Base-by-base conservation (phyloP, 2,113 vertebrate genomes). In the Scolopax mira region DNA sequence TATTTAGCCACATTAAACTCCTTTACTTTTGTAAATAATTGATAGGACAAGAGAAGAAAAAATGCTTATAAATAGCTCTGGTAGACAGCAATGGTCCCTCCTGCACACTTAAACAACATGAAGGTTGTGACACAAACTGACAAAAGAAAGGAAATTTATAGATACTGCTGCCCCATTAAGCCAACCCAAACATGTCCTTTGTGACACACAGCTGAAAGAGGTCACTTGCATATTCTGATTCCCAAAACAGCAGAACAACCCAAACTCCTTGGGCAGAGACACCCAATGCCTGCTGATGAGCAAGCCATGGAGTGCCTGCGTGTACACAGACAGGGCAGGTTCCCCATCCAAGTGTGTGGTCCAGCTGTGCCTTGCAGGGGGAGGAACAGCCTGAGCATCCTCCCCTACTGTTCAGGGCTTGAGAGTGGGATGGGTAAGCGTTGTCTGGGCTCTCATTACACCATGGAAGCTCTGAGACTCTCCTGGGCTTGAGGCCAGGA, bases 61-160 rank as follows among this genome's bases (percentile, higher is more conserved):
- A 95, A 48, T 24, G 35, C 52, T 88, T 89, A 79, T 1, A 5
- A 58, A 90, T 49, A 33, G 73, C 52, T 89, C 75, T 82, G 62
- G 69, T 90, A 83, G 88, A 84, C 77, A 78, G 49, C 69, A 85
- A 42, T 18, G 78, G 37, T 93, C 74, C 67, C 42, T 70, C 67
- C 89, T 3, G 3, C 54, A 54, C 39, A 35, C 70, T 94, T 79
- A 83, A 93, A 85, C 60, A 88, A 58, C 65, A 93, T 17, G n/a
- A 96, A 96, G 24, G 60, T 48, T 93, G 88, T 39, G 86, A 85
- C 86, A 96, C 67, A 88, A 90, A 90, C 10, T 88, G 93, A 96
- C 87, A 86, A 96, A 96, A 86, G 84, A 87, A 90, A 96, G 60
- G 87, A 97, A 97, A 96, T 86, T 51, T 80, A 93, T 70, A 71